Base-by-base conservation (phyloP, 2,888 invertebrate genomes). In the Agrochola circellaris region DNA sequence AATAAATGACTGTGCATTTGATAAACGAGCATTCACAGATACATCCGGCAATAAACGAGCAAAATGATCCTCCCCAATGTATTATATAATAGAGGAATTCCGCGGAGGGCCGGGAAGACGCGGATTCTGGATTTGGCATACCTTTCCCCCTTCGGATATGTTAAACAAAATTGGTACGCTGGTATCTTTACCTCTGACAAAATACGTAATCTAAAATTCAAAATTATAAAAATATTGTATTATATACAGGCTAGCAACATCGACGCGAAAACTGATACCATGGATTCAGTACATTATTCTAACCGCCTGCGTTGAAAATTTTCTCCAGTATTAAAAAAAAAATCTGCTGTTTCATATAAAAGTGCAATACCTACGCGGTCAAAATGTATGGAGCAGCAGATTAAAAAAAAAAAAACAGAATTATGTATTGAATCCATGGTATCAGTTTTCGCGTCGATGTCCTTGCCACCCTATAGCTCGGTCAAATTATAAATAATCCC, bases 1-100 rank as follows among this genome's bases (percentile, higher is more conserved):
- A 93, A 95, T 96, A 96, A 95, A 96, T 96, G 95, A 95, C 95
- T 95, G 94, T 94, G 93, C 95, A 95, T 96, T 96, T 96, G 95
- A 96, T 95, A 96, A 96, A 96, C 95, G 96, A 96, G 95, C 94
- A 95, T 95, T 94, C 95, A 92, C 94, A 93, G 94, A 95, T 94
- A 95, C 95, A 95, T 95, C 94, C 95, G 94, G 92, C 93, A 93
- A 95, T 95, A 94, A 94, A 94, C 94, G 95, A 93, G 92, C 92
- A 94, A 94, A 95, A 95, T 95, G 95, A 95, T 95, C 94, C 95
- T 94, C 95, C 94, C 95, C 93, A 93, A 94, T 94, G 95, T 95
- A 95, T 95, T 95, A 95, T 95, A 95, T 95, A 95, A 95, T 95
- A 94, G 93, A 93, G 91, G 90, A 93, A 94, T 94, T 93, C 92